phyloP scores from a whole-genome alignment of 2,113 vertebrate species.

The Protobothrops mucrosquamatus region DNA sequence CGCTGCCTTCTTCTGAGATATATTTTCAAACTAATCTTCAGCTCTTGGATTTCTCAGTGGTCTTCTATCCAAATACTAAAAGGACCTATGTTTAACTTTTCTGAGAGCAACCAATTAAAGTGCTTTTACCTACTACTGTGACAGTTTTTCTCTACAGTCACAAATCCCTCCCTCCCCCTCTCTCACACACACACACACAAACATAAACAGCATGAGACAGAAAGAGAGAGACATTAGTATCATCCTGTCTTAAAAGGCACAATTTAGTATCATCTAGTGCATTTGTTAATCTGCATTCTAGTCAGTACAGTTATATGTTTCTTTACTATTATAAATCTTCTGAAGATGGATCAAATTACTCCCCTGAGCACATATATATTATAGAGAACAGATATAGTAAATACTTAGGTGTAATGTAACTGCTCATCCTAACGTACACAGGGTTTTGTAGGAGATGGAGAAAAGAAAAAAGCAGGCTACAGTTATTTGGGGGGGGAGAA shows the following conservation, averaged over 20 bases:
- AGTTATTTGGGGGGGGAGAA: background rate
- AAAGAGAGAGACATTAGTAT: too few species aligned
- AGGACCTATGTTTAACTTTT: background rate
- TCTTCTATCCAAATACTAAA: background rate
- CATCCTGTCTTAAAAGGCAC: background rate
- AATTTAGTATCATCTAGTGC: background rate
- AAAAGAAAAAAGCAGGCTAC: background rate
- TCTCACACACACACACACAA: background rate
- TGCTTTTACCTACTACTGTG: background rate
- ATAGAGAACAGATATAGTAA: background rate
- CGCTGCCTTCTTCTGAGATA: background rate
- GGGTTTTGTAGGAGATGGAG: background rate
- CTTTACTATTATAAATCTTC: background rate
- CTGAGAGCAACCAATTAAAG: background rate
- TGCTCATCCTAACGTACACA: background rate
- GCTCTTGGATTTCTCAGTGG: background rate
- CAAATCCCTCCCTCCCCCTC: background rate
- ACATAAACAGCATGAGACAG: background rate
- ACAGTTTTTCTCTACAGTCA: background rate
- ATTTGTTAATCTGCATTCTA: background rate
- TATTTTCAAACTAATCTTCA: background rate
- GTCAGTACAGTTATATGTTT: background rate
- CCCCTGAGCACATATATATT: background rate
- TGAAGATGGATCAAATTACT: background rate
- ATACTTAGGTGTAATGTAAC: background rate